A percentile compares a stretch with the other conserved stretches of the same genome.
Conservation (phyloP, 2,888 invertebrate species). For the Melikaiella ostensackeni region DNA sequence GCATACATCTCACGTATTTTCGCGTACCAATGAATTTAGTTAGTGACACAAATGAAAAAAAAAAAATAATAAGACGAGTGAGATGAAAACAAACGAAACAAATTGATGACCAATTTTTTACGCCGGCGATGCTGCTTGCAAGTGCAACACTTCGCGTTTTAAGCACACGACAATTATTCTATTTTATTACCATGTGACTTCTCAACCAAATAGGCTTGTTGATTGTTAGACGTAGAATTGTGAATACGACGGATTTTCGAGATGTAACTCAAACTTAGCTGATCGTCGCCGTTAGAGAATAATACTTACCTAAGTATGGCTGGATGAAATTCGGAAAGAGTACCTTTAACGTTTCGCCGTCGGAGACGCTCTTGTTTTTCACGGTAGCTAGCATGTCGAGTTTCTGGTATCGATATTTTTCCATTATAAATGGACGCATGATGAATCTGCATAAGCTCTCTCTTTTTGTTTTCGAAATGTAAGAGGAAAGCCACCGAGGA, state of each 20-base stretch:
- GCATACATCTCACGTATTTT: slow-evolving; percentile 52
- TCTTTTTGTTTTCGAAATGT: not conserved
- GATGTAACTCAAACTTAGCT: slow-evolving; percentile 13
- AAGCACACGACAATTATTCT: slow-evolving; percentile 66
- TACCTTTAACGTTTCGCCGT: slow-evolving; percentile 33
- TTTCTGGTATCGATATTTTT: slow-evolving; percentile 21
- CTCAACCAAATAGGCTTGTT: slow-evolving; percentile 63
- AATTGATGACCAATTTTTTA: slow-evolving; percentile 50
- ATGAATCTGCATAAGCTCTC: slow-evolving; percentile 36
- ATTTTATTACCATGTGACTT: slow-evolving; percentile 73
- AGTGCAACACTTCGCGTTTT: slow-evolving; percentile 57
- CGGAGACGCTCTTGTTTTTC: slow-evolving; percentile 31
- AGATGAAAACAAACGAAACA: slow-evolving; percentile 32
- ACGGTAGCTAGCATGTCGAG: not conserved
- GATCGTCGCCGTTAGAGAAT: slow-evolving; percentile 50
- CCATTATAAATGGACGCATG: slow-evolving; percentile 36
- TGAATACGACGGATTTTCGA: slow-evolving; percentile 41
- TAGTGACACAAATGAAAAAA: slow-evolving; percentile 40
- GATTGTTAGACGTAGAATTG: slow-evolving; percentile 51
- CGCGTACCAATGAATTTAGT: slow-evolving; percentile 38
- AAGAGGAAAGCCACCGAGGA: slow-evolving; percentile 4
- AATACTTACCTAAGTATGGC: slow-evolving; percentile 59
- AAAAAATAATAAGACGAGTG: slow-evolving; percentile 42
- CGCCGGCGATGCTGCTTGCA: slow-evolving; percentile 46
- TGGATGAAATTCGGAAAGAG: slow-evolving; percentile 51